Evolutionary conservation across 2,888 invertebrate genomes (phyloP).

Genomic region (Clostera curtula): DNA sequence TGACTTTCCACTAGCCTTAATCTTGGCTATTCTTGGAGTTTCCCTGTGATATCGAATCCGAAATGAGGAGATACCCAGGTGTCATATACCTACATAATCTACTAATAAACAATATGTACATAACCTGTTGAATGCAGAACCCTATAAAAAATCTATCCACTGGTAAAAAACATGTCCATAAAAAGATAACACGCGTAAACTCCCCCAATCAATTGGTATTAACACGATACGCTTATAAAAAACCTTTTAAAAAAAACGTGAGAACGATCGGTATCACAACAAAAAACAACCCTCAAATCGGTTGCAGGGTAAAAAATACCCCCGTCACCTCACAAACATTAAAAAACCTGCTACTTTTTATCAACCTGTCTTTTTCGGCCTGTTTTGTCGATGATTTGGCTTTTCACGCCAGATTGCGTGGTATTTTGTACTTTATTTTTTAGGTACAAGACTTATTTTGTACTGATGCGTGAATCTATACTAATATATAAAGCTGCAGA

Average conservation of each 20-base stretch:
- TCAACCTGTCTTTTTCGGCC: conserved; percentile 48
- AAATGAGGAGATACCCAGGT: too few species aligned
- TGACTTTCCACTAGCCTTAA: too few species aligned
- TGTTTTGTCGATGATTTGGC: background rate
- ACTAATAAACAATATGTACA: too few species aligned
- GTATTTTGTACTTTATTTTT: background rate
- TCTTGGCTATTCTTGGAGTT: too few species aligned
- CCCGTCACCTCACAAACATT: conserved; percentile 41
- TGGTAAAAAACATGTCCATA: conserved; percentile 14
- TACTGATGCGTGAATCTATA: too few species aligned
- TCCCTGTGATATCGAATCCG: too few species aligned
- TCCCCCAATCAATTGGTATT: conserved; percentile 56
- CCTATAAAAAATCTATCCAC: background rate
- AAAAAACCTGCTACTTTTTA: conserved; percentile 49
- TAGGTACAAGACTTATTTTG: too few species aligned
- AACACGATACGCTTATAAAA: conserved; percentile 43
- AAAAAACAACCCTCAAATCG: conserved; percentile 46
- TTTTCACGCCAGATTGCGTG: background rate
- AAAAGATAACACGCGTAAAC: conserved; percentile 50
- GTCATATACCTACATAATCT: too few species aligned
- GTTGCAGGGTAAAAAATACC: conserved; percentile 42
- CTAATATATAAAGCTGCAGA: too few species aligned
- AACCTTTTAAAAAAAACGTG: conserved; percentile 63
- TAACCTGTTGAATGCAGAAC: too few species aligned
- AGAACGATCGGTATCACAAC: conserved; percentile 57